Evolutionary conservation across 1,140 invertebrate species (phyloP).

Genomic region (Trypoxylus dichotomus): DNA sequence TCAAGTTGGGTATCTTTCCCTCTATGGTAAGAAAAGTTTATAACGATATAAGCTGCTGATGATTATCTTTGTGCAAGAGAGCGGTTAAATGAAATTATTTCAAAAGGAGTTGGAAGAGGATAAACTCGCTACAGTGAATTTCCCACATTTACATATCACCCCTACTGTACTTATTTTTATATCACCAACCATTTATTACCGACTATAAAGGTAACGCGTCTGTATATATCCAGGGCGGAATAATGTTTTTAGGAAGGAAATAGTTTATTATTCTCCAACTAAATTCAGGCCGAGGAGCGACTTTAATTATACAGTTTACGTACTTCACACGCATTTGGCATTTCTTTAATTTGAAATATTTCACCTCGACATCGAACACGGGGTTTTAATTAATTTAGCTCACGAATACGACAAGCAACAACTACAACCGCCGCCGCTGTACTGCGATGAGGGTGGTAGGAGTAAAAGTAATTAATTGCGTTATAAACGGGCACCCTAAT

Average conservation of each 20-base stretch:
- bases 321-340: slow-evolving; percentile 21
- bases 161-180: neutral
- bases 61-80: no score
- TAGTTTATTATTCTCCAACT: slow-evolving; percentile 1
- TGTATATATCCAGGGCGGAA: neutral
- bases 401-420: slow-evolving; percentile 1
- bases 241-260: neutral
- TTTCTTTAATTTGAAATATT: slow-evolving; percentile 25
- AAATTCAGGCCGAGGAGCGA: neutral
- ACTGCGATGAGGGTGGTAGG: neutral
- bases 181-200: neutral
- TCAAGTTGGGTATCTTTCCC: no score
- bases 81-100: no score
- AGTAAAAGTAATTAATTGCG: neutral
- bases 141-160: neutral
- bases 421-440: neutral
- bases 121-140: neutral
- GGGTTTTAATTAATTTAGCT: slow-evolving; percentile 25
- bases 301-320: slow-evolving; percentile 15
- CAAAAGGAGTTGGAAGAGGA: no score
- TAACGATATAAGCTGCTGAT: no score
- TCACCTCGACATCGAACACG: slow-evolving; percentile 7
- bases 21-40: no score
- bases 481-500: slow-evolving; percentile 18
- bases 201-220: neutral